Evolutionary conservation across 2,113 vertebrate genomes (phyloP), one percentile per base, ranked within the genome.

Genomic region (Suricata suricatta): DNA sequence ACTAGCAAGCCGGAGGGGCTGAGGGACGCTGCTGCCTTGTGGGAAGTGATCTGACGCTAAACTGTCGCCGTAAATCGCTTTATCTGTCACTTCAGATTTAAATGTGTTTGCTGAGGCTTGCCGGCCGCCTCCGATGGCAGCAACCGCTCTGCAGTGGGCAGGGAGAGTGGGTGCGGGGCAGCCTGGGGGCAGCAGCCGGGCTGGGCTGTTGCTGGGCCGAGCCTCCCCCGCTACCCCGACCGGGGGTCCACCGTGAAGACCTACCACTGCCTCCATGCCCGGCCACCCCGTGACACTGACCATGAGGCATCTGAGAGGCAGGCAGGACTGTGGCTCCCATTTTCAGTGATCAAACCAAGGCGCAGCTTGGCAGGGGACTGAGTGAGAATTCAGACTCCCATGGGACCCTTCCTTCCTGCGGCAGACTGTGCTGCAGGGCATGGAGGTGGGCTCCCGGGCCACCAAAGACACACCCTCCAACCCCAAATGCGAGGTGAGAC

Each of bases 1-100:
- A 97, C 96, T 96, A 77, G 95, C 93, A 74, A 52, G 95, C 96
- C 88, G 77, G 90, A 77, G 79, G 95, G 96, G 81, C 97, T 14
- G 41, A 86, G 96, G 95, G 96, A 94, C 4, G 4, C 54, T 0
- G 50, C 95, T 96, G 98, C 97, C 97, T 97, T 71, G 96, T 97
- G 97, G 96, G 97, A 97, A 97, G 97, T 94, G 96, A 96, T 96
- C 96, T 97, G 98, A 96, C 5, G 96, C 97, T 96, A 96, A 98
- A 96, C 97, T 98, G 98, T 98, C 97, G 44, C 92, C 23, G 15
- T 98, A 98, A 98, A 98, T 98, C 86, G 96, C 77, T 98, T 98
- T 96, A 96, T 97, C 98, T 97, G 98, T 98, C 98, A 97, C 95
- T 98, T 97, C 92, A 44, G 95, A 95, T 97, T 97, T 95, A 93